Evolutionary conservation across 2,113 vertebrate genomes (phyloP), one percentile per base, ranked within the genome.

Genomic region (Trinectes maculatus): DNA sequence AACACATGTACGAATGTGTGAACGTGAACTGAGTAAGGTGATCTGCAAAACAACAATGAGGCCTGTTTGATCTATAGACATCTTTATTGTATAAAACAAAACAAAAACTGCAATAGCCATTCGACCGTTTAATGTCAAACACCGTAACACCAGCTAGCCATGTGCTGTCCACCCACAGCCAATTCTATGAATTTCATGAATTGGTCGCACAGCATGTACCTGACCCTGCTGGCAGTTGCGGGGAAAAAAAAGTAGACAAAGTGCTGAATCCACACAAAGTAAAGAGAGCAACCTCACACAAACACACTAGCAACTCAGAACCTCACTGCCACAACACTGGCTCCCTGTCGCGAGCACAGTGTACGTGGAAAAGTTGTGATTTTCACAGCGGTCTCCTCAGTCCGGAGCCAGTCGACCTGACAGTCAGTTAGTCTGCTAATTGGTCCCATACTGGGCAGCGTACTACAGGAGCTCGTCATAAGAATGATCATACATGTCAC

Each of bases 341-440:
- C 60, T 74, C 58, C 83, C 85, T 1, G 34, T 22, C 4, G 89
- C 67, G 82, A 81, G 82, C 64, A 48, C 57, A 40, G 77, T 82
- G 71, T 72, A 67, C 25, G 62, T 62, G 71, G 72, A 67, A 79
- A 78, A 88, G 79, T 83, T 89, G 83, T 74, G 83, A 85, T 89
- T 87, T 86, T 87, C 83, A 59, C 85, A 83, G 86, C 74, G 1
- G 82, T 49, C 54, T 56, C 49, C 58, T 74, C 63, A 37, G 78
- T 68, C 77, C 72, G 34, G 54, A 63, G 67, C 79, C 77, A 79
- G 76, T 39, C 48, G 6, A 71, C 63, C 85, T 83, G 82, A 78
- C 86, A 84, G 84, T 72, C 70, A 28, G 65, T 80, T 77, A 71
- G 69, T 80, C 77, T 64, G 68, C 80, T 91, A 89, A 91, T 89